phyloP scores from a whole-genome alignment of 2,113 vertebrate genomes.

The Brachirus orientalis region DNA sequence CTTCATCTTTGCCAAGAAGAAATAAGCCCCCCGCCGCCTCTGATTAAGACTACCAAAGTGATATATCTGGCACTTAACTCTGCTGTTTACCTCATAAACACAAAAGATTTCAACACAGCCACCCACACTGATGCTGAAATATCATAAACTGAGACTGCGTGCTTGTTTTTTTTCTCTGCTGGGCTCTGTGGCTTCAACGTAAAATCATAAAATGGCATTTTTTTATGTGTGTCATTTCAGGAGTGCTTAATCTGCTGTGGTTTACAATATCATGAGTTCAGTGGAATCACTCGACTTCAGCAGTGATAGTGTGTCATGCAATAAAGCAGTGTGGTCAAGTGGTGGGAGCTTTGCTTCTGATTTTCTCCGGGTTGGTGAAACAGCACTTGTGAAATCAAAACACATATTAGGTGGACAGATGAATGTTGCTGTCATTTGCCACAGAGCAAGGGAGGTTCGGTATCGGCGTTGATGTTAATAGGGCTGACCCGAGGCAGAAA shows the following conservation, averaged over 20 bases:
- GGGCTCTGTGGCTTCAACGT: slow-evolving; percentile 34
- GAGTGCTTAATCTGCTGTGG: slow-evolving; percentile 9
- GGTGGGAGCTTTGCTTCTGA: slow-evolving; percentile 19
- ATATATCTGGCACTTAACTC: slow-evolving; percentile 77
- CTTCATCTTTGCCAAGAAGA: slow-evolving; percentile 70
- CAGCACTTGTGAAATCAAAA: slow-evolving; percentile 37
- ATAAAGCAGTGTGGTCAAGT: slow-evolving; percentile 34
- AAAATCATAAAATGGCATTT: slow-evolving; percentile 20
- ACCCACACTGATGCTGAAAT: slow-evolving; percentile 65
- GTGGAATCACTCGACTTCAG: slow-evolving; percentile 17
- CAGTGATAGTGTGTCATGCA: slow-evolving; percentile 12
- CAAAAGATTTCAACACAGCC: slow-evolving; percentile 65
- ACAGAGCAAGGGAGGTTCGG: neutral
- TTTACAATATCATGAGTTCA: slow-evolving; percentile 27
- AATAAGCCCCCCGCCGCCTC: slow-evolving; percentile 72
- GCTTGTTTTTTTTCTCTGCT: slow-evolving; percentile 26
- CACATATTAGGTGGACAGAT: slow-evolving; percentile 21
- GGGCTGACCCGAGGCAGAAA: slow-evolving; percentile 3
- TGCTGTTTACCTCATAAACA: slow-evolving; percentile 76
- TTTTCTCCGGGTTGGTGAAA: slow-evolving; percentile 36
- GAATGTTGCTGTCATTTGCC: slow-evolving; percentile 25
- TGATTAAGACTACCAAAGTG: slow-evolving; percentile 78
- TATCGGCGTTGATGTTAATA: neutral
- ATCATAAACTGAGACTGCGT: slow-evolving; percentile 42
- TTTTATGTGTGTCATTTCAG: slow-evolving; percentile 18